Evolutionary conservation across 2,113 vertebrate species (phyloP).

Genomic region (Anser cygnoides): DNA sequence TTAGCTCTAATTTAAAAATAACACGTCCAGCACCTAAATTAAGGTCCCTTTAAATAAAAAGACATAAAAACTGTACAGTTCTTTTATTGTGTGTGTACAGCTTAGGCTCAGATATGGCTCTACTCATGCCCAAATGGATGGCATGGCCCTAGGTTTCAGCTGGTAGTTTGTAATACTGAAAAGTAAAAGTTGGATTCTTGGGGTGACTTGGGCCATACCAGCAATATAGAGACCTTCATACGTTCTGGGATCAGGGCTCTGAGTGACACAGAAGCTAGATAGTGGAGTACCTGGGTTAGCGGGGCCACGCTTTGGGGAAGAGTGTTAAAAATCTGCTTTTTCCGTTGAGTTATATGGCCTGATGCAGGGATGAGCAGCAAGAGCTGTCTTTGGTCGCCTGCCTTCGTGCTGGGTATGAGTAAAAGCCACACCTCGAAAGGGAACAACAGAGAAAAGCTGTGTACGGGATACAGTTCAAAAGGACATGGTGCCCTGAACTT

Average conservation of each 20-base stretch:
- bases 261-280: neutral
- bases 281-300: neutral
- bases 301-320: fast-evolving
- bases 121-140: neutral
- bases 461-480: neutral
- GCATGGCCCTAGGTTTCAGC: neutral
- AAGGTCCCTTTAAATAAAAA: neutral
- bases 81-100: neutral
- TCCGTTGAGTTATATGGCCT: neutral
- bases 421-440: neutral
- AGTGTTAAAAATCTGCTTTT: neutral
- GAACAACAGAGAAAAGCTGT: neutral
- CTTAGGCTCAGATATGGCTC: neutral
- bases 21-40: neutral
- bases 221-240: neutral
- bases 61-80: no score
- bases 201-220: neutral
- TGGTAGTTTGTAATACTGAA: neutral
- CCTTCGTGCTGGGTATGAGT: neutral
- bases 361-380: neutral
- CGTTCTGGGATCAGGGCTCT: neutral
- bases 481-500: neutral
- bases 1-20: neutral
- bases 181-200: neutral
- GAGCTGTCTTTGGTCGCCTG: neutral